Percentiles rank a stretch among this genome's conserved stretches.
These are phyloP conservation scores for Pogonophryne albipinna DNA, from an alignment of 2,797 vertebrate genomes.

Conservation along the genomic window DNA sequence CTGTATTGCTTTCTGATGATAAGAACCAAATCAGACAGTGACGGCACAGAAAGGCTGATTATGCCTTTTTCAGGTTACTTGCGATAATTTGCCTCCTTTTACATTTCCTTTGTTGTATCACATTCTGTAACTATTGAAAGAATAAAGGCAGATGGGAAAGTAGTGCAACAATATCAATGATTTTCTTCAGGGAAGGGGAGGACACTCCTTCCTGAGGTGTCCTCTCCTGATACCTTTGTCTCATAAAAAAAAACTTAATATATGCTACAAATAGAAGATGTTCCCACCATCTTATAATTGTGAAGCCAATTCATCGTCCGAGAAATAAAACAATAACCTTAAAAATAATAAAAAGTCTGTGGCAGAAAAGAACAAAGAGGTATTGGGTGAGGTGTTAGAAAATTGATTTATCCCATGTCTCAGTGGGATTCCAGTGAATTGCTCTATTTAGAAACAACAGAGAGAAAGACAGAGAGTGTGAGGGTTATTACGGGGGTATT, in stretches of 20 bases:
- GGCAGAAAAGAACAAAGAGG: conserved; percentile 45
- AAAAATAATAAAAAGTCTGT: conserved; percentile 54
- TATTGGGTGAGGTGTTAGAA: conserved; percentile 47
- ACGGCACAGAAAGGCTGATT: conserved; percentile 46
- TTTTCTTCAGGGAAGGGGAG: conserved; percentile 18
- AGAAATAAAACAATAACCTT: conserved; percentile 21
- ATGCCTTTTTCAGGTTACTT: conserved; percentile 30
- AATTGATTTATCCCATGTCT: conserved; percentile 68
- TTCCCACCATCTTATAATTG: conserved; percentile 42
- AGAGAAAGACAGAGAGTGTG: conserved; percentile 20
- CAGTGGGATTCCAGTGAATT: conserved; percentile 67
- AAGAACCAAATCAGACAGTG: conserved; percentile 60
- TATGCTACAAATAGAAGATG: conserved; percentile 23
- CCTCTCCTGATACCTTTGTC: conserved; percentile 24
- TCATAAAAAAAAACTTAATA: conserved; percentile 16
- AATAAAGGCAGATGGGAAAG: conserved; percentile 16
- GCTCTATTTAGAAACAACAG: conserved; percentile 62
- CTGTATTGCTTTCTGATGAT: conserved; percentile 74
- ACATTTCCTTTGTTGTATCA: conserved; percentile 44
- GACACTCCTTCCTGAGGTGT: conserved; percentile 15
- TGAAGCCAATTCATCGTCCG: conserved; percentile 34
- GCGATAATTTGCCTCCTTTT: conserved; percentile 40
- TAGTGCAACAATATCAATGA: not conserved
- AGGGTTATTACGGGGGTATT: conserved; percentile 47
- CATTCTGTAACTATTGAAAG: conserved; percentile 22